These are phyloP conservation scores for Bombycilla garrulus DNA, from an alignment of 2,113 vertebrate genomes.

Conservation along the genomic window DNA sequence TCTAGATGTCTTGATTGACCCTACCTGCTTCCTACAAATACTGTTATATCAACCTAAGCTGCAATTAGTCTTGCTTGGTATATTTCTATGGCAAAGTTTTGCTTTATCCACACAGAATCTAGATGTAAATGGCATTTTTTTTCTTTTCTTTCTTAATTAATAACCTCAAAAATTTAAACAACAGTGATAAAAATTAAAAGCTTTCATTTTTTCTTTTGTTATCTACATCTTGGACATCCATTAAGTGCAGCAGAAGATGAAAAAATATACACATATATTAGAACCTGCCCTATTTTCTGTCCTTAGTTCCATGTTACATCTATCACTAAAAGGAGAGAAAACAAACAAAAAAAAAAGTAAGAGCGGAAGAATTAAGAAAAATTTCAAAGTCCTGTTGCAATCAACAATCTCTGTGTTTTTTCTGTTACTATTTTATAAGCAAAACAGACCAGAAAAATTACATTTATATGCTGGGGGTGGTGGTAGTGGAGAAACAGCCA, in stretches of 20 bases:
- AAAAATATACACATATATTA: neutral
- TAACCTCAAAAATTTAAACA: neutral
- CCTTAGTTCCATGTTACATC: neutral
- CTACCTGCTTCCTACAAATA: neutral
- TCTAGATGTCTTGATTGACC: neutral
- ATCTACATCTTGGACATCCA: neutral
- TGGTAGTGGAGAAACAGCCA: neutral
- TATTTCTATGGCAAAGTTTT: neutral
- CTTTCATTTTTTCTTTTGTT: neutral
- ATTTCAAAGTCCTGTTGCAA: neutral
- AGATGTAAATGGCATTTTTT: neutral
- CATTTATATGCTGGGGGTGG: conserved; percentile 15
- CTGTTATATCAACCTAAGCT: neutral
- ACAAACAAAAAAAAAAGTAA: neutral
- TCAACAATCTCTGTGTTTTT: conserved; percentile 15
- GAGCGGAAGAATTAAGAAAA: neutral
- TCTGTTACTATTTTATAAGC: conserved; percentile 32
- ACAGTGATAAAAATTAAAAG: neutral
- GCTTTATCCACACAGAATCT: neutral
- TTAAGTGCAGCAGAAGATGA: neutral
- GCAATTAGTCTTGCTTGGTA: neutral
- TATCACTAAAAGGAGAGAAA: neutral
- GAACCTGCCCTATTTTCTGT: neutral
- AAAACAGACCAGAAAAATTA: conserved; percentile 58
- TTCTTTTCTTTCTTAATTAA: neutral